phyloP scores from a whole-genome alignment of 2,113 vertebrate species.

The Saccopteryx leptura region DNA sequence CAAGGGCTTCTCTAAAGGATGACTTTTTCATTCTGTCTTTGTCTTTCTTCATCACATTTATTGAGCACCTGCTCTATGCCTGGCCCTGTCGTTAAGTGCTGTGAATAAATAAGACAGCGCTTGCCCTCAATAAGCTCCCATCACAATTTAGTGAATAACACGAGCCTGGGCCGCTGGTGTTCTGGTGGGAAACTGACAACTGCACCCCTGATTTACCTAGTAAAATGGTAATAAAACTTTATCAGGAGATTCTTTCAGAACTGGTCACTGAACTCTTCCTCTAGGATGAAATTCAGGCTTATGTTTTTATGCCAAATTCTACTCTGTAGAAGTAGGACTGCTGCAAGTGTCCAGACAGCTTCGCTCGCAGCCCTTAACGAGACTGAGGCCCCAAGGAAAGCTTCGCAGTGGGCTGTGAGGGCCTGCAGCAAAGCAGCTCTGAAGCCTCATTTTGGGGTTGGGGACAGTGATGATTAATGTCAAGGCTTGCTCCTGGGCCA shows the following conservation, averaged over 20 bases:
- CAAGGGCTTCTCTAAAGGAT: background rate
- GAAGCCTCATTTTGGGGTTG: slow-evolving; percentile 34
- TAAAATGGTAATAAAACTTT: background rate
- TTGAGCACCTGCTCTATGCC: background rate
- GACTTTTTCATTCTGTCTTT: background rate
- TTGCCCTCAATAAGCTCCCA: background rate
- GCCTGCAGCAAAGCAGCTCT: background rate
- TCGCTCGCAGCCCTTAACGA: background rate
- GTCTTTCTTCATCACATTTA: background rate
- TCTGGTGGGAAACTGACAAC: background rate
- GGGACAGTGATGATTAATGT: slow-evolving; percentile 65
- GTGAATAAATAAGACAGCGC: background rate
- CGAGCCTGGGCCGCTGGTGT: background rate
- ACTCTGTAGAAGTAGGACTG: background rate
- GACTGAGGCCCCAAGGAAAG: slow-evolving; percentile 43
- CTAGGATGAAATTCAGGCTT: background rate
- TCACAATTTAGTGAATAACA: background rate
- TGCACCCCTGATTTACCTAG: background rate
- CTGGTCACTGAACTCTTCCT: background rate
- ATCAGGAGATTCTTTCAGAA: slow-evolving; percentile 32
- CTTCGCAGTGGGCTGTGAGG: background rate
- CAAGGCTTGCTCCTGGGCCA: background rate
- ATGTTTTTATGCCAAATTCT: background rate
- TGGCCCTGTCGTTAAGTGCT: background rate
- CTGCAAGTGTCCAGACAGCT: background rate